Evolutionary conservation across 1,140 invertebrate genomes (phyloP), one percentile per base, ranked within the genome.

Genomic region (Aphidius gifuensis): DNA sequence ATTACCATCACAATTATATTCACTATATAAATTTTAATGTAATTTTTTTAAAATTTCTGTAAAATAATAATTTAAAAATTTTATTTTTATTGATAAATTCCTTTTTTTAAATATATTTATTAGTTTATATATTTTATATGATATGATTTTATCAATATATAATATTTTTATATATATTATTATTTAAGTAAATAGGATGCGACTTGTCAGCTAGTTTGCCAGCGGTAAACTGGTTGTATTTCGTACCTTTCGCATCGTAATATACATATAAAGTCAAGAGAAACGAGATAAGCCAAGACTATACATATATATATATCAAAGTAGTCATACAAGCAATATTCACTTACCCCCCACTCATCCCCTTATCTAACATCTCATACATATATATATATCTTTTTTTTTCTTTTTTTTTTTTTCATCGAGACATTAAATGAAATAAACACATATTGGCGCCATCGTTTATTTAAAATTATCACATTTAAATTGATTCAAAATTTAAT

Each of bases 171-270:
- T 23, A 23, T 23, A 23, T 23, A 23, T 23, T 23, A 23, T 23
- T 23, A 23, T 23, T 23, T 23, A 23, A 23, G 23, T 23, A 23
- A 23, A 23, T 23, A 23, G 23, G 23, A 23, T 23, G 3, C 23
- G 23, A 23, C 23, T 23, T 23, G 23, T 23, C 66, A 64, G 70
- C 72, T 71, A 67, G 70, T 74, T 73, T 71, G 71, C 68, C 69
- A 74, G 69, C 71, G 68, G 68, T 69, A 69, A 72, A 77, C 75
- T 77, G 73, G 58, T 73, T 68, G 70, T 68, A 65, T 71, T 46
- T 74, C 68, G 68, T 69, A 67, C 68, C 67, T 72, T 62, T 67
- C 66, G 67, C 67, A 69, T 69, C 69, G 71, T 75, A 75, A 76
- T 75, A 74, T 75, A 76, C 74, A 71, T 23, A 23, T 74, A 73